Evolutionary conservation across 2,113 vertebrate species (phyloP).

Genomic region (Rutilus rutilus): DNA sequence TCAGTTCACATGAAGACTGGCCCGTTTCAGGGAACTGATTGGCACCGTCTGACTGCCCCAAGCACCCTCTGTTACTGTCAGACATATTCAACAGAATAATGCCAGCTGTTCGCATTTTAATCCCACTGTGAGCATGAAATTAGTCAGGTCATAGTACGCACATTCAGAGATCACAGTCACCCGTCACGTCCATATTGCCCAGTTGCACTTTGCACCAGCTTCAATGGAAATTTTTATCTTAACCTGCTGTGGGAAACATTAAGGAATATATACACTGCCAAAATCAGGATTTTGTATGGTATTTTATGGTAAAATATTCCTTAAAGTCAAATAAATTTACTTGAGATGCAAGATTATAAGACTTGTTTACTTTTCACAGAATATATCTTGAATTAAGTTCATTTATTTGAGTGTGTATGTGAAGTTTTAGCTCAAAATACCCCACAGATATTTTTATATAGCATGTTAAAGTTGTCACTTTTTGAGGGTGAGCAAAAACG

Average conservation of each 20-base stretch:
- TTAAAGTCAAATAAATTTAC: not conserved
- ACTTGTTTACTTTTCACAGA: not conserved
- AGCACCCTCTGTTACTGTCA: conserved; percentile 5
- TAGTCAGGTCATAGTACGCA: not conserved
- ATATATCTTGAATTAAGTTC: not conserved
- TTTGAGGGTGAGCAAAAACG: no score
- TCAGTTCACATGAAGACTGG: conserved; percentile 25
- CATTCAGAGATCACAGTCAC: conserved; percentile 13
- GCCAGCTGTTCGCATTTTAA: not conserved
- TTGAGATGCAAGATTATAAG: not conserved
- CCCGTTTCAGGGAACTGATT: conserved; percentile 19
- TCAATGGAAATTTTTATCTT: not conserved
- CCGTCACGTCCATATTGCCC: conserved; percentile 10
- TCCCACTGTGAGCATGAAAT: conserved; percentile 16
- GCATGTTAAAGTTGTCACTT: no score
- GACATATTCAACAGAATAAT: not conserved
- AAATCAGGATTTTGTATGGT: not conserved
- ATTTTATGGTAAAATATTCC: not conserved
- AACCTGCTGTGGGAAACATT: not conserved
- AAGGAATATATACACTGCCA: not conserved
- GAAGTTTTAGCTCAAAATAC: no score
- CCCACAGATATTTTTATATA: no score
- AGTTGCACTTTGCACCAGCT: not conserved
- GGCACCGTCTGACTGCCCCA: conserved; percentile 16
- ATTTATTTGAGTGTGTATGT: not conserved